Conservation (phyloP, 2,113 vertebrate species). For the Sterrhoptilus dennistouni region DNA sequence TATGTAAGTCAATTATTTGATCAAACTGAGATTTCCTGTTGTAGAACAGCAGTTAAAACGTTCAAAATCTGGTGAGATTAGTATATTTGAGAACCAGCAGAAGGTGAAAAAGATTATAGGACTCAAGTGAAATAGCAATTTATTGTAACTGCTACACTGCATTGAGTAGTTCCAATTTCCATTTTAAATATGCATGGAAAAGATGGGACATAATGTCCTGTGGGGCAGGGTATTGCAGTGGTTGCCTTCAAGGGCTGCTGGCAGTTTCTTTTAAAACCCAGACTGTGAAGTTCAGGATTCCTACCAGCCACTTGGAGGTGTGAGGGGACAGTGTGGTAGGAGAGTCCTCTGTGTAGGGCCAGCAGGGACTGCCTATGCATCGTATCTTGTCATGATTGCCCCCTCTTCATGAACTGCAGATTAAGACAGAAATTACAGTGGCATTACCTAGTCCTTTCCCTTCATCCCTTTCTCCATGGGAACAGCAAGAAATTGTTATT, state of each 20-base stretch:
- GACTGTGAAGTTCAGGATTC: not conserved
- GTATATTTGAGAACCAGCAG: not conserved
- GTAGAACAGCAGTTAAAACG: not conserved
- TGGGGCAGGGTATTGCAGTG: not conserved
- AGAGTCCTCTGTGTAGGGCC: not conserved
- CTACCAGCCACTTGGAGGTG: not conserved
- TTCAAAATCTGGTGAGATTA: not conserved
- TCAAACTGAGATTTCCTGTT: not conserved
- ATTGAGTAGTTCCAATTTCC: not conserved
- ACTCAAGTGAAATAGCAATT: not conserved
- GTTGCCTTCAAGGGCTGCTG: not conserved
- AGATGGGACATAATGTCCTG: not conserved
- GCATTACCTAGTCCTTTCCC: not conserved
- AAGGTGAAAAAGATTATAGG: not conserved
- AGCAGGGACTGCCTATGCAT: fast-evolving
- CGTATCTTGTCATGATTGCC: not conserved
- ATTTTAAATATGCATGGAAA: not conserved
- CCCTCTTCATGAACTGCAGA: not conserved
- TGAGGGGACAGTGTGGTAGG: not conserved
- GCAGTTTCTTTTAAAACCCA: not conserved
- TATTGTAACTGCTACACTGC: not conserved
- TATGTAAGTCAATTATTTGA: not conserved
- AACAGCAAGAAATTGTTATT: not conserved
- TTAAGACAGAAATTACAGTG: not conserved
- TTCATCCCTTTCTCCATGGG: not conserved